Conservation (phyloP, 2,797 vertebrate species). For the Tokudaia muenninki region DNA sequence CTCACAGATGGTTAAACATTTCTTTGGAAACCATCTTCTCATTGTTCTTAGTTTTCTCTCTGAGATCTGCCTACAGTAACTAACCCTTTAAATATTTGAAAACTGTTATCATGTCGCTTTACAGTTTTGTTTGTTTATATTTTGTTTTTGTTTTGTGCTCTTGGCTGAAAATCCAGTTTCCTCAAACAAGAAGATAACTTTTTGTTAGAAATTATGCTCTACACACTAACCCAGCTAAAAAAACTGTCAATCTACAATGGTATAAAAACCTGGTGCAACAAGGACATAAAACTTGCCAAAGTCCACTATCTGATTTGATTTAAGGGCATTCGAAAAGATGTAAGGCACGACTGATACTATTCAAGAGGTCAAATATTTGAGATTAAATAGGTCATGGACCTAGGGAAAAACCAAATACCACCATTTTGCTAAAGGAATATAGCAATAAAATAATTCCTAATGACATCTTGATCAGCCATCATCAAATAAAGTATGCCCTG, state of each 20-base stretch:
- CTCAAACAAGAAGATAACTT: background rate
- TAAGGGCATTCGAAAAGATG: background rate
- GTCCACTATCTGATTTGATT: background rate
- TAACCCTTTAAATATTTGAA: constrained; percentile 46
- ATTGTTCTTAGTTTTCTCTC: constrained; percentile 54
- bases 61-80: background rate
- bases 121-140: background rate
- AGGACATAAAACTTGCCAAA: background rate
- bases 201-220: constrained; percentile 34
- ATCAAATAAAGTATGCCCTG: background rate
- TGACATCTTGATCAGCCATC: background rate
- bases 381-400: background rate
- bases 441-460: background rate
- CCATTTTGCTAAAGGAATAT: background rate
- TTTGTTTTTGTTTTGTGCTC: background rate
- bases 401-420: background rate
- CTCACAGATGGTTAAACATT: constrained; percentile 3
- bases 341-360: background rate
- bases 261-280: background rate
- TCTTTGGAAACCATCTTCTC: constrained; percentile 39
- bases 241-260: background rate
- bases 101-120: constrained; percentile 13
- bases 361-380: background rate
- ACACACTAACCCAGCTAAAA: background rate
- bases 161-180: constrained; percentile 47